Evolutionary conservation across 1,140 invertebrate genomes (phyloP), one percentile per base, ranked within the genome.

Genomic region (Maniola jurtina): DNA sequence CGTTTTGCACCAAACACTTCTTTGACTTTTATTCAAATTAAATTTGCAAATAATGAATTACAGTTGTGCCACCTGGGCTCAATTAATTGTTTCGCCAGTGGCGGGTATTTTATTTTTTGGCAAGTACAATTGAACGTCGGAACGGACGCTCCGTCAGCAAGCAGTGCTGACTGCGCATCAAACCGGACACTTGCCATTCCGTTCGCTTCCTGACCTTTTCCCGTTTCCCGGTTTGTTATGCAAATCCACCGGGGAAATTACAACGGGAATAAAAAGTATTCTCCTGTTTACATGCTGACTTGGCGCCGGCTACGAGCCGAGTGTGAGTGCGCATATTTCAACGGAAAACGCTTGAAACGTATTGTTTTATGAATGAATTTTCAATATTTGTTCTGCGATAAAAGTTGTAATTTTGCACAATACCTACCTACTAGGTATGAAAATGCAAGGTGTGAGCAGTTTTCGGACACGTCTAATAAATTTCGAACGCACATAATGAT

Each of bases 131-230:
- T 35, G 66, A 57, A 16, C 45, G 64, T 68, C 16, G 15, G 61
- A 86, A 81, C 72, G 68, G 40, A 40, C 75, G 38, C 65, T 70
- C 68, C 59, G 61, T 80, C 79, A 80, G 48, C 69, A 66, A 75
- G 73, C 68, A 76, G 48, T 82, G 88, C 88, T 90, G 88, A 90
- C 75, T 86, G 79, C 71, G 76, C 86, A 84, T 83, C 80, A 85
- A 75, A 76, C 75, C 77, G 80, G 86, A 87, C 86, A 84, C 84
- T 89, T 90, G 83, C 84, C 84, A 82, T 83, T 84, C 73, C 77
- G 78, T 86, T 86, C 86, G 84, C 83, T 89, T 89, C 80, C 88
- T 90, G 86, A 90, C 88, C 88, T 90, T 88, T 89, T 86, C 84
- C 81, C 83, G 88, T 86, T 89, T 86, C 81, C 81, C 83, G 88